These are phyloP conservation scores for Himantopus leucocephalus DNA, from an alignment of 2,113 vertebrate species.

Conservation along the genomic window DNA sequence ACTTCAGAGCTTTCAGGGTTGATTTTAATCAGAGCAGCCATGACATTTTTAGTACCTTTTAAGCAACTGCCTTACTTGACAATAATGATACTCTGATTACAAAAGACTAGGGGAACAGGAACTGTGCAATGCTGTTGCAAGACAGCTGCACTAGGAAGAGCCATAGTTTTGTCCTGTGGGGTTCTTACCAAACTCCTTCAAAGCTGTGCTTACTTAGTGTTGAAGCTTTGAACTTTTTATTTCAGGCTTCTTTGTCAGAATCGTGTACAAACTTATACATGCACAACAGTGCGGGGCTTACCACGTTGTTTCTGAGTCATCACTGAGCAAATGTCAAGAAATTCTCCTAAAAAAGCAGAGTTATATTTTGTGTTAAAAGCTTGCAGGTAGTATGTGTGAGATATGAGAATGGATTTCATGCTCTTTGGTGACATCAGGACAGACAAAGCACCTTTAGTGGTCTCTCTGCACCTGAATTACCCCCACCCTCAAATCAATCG, in stretches of 20 bases:
- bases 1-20: neutral
- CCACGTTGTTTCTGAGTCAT: neutral
- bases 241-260: neutral
- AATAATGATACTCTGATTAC: neutral
- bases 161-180: neutral
- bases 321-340: neutral
- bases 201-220: neutral
- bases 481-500: neutral
- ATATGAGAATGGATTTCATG: neutral
- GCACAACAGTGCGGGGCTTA: neutral
- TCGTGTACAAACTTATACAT: neutral
- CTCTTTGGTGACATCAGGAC: neutral
- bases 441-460: neutral
- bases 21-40: constrained; percentile 3
- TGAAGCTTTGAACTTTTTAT: neutral
- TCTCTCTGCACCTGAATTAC: neutral
- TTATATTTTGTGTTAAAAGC: neutral
- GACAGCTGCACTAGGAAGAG: neutral
- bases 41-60: neutral
- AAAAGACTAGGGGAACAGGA: neutral
- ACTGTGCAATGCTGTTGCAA: neutral
- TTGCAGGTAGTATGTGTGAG: neutral
- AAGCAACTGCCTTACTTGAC: neutral
- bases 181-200: neutral
- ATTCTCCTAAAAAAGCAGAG: neutral